These are phyloP conservation scores for Rhinogobius similis DNA, from an alignment of 2,113 vertebrate genomes.

Conservation along the genomic window DNA sequence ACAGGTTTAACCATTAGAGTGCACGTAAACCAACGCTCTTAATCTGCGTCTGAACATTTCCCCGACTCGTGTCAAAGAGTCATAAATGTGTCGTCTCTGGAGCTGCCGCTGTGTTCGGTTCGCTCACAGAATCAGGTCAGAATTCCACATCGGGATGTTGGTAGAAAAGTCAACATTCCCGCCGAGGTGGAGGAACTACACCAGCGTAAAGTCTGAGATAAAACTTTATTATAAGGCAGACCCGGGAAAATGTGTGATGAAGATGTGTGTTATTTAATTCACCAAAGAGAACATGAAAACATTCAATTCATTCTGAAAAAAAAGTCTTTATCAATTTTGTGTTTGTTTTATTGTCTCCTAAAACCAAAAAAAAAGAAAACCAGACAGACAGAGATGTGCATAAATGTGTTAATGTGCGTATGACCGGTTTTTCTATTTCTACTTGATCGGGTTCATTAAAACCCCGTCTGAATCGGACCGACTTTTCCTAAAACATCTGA, in stretches of 20 bases:
- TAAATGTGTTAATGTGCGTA: too few relatives aligned
- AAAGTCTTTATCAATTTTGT: too few relatives aligned
- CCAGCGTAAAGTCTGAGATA: slow-evolving; percentile 33
- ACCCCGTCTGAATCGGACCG: too few relatives aligned
- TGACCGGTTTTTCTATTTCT: too few relatives aligned
- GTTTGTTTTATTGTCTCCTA: too few relatives aligned
- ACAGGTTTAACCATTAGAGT: slow-evolving; percentile 4
- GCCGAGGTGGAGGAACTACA: slow-evolving; percentile 36
- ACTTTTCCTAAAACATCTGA: too few relatives aligned
- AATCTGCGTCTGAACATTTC: slow-evolving; percentile 24
- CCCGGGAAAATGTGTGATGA: slow-evolving; percentile 15
- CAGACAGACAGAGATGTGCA: too few relatives aligned
- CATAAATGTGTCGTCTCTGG: slow-evolving; percentile 63
- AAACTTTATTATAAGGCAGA: slow-evolving; percentile 27
- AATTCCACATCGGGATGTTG: slow-evolving; percentile 76
- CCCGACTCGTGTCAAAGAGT: slow-evolving; percentile 46
- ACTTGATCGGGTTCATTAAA: too few relatives aligned
- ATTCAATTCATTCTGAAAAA: too few relatives aligned
- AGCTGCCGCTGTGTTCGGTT: slow-evolving; percentile 56
- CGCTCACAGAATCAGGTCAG: slow-evolving; percentile 63
- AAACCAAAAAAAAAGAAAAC: too few relatives aligned
- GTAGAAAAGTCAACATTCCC: slow-evolving; percentile 71
- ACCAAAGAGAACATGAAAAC: too few relatives aligned
- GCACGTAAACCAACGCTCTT: slow-evolving; percentile 58
- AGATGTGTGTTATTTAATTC: neutral